phyloP scores from a whole-genome alignment of 2,888 invertebrate genomes.

The Pemphredon lugubris region DNA sequence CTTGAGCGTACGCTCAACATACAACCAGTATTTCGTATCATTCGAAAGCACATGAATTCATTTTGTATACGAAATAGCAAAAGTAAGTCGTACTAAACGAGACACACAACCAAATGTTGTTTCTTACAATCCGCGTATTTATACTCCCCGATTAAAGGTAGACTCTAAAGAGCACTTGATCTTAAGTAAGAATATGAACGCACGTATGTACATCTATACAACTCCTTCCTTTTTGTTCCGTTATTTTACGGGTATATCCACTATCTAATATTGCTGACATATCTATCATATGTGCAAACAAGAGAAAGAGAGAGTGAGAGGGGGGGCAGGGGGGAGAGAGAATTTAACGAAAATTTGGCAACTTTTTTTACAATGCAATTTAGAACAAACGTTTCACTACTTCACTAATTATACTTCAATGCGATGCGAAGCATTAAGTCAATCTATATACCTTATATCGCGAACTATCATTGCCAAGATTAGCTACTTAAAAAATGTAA shows the following conservation, averaged over 20 bases:
- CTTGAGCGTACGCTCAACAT: constrained; percentile 37
- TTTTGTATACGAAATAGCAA: constrained; percentile 34
- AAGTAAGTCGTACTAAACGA: constrained; percentile 34
- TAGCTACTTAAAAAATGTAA: constrained; percentile 48
- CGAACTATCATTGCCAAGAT: constrained; percentile 36
- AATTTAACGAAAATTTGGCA: constrained; percentile 16
- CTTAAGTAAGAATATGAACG: constrained; percentile 27
- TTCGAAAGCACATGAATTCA: constrained; percentile 28
- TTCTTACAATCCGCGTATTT: constrained; percentile 3
- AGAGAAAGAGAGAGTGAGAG: no score
- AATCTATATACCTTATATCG: constrained; percentile 42
- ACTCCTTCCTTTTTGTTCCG: constrained; percentile 41
- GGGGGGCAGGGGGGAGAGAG: no score
- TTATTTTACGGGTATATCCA: constrained; percentile 31
- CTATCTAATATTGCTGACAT: constrained; percentile 14
- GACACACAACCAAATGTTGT: constrained; percentile 62
- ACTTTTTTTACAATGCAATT: constrained; percentile 2
- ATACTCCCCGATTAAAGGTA: constrained; percentile 8
- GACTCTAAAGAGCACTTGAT: constrained; percentile 41
- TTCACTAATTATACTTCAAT: constrained; percentile 58
- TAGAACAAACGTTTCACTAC: not conserved
- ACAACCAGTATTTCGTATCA: constrained; percentile 37
- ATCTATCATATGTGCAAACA: no score
- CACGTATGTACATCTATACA: constrained; percentile 64
- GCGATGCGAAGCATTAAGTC: constrained; percentile 56